Base-by-base conservation (phyloP, 2,113 vertebrate genomes). In the Indicator maculatus region DNA sequence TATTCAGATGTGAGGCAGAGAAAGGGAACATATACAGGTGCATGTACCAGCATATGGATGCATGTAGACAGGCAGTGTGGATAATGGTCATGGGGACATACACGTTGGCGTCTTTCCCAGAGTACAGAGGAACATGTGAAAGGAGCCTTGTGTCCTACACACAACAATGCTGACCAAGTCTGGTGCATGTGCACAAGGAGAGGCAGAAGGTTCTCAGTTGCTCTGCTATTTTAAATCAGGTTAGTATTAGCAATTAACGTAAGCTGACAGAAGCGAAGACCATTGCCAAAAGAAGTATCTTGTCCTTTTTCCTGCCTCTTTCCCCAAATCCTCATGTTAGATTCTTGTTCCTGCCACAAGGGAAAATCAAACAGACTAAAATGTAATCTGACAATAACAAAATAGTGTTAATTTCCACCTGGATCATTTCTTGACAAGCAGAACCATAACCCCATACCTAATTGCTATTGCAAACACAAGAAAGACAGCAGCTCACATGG, bases 351-450 rank as follows among this genome's bases (percentile, higher is more conserved):
- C 21, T 93, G 41, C 26, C 72, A 78, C 52, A 80, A 63, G 16
- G 6, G 27, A 85, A 88, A 30, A 53, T 16, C 3, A 50, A 66
- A 66, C 8, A 88, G 27, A 39, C 31, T 86, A 67, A 83, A 90
- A 93, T 71, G 8, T 60, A 86, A 86, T 71, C 61, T 78, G 73
- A 72, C 56, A 88, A 64, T 64, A 80, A 30, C 20, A 79, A 85
- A 93, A 80, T 16, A 72, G 10, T 59, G n/a, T 80, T 83, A 83
- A 83, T 95, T 95, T 91, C 53, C 47, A 96, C 56, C 69, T 88
- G 60, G 72, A 74, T 86, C 16, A 60, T 89, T 88, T 90, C 19
- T 74, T 83, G 67, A 83, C 75, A 88, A 77, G 16, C 24, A 80
- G 55, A 89, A 27, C 20, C n/a, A 28, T 36, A 89, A 31, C n/a